Percentiles rank a stretch among this genome's conserved stretches.
These are phyloP conservation scores for Drosophila parthenogenetica DNA, from an alignment of 2,888 invertebrate species.

Conservation along the genomic window DNA sequence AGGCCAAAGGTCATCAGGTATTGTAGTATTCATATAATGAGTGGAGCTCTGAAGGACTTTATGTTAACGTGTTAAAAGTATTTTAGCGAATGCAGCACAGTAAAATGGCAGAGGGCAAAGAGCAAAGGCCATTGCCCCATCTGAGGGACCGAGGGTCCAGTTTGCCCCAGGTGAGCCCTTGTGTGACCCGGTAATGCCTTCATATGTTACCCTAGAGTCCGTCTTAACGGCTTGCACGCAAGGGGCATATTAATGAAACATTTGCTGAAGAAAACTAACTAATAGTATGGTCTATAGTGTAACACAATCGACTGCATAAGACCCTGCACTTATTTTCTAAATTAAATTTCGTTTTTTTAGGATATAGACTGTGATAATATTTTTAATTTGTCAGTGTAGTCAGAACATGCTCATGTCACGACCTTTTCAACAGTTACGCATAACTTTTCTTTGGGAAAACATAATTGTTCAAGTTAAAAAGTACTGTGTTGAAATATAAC, in stretches of 20 bases:
- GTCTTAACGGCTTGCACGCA: slow-evolving; percentile 59
- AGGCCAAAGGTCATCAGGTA: slow-evolving; percentile 12
- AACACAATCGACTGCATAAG: neutral
- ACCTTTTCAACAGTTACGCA: too few relatives aligned
- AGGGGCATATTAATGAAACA: slow-evolving; percentile 67
- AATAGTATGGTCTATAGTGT: neutral
- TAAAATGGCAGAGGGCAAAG: slow-evolving; percentile 27
- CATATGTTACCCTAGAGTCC: neutral
- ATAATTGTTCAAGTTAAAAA: neutral
- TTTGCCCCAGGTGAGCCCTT: neutral
- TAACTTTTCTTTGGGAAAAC: too few relatives aligned
- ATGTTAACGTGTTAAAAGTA: slow-evolving; percentile 74
- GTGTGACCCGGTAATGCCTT: neutral
- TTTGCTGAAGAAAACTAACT: slow-evolving; percentile 16
- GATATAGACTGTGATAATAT: too few relatives aligned
- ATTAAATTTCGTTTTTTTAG: too few relatives aligned
- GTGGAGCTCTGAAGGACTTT: slow-evolving; percentile 4
- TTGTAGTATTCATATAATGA: neutral
- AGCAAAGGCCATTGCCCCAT: slow-evolving; percentile 39
- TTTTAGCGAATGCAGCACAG: slow-evolving; percentile 47
- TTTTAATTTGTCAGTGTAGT: too few relatives aligned
- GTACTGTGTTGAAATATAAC: slow-evolving; percentile 24
- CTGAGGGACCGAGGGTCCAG: neutral
- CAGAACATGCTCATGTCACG: too few relatives aligned
- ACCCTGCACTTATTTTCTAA: neutral